Conservation (phyloP, 2,888 invertebrate genomes). For the Drosophila fulvimacula region DNA sequence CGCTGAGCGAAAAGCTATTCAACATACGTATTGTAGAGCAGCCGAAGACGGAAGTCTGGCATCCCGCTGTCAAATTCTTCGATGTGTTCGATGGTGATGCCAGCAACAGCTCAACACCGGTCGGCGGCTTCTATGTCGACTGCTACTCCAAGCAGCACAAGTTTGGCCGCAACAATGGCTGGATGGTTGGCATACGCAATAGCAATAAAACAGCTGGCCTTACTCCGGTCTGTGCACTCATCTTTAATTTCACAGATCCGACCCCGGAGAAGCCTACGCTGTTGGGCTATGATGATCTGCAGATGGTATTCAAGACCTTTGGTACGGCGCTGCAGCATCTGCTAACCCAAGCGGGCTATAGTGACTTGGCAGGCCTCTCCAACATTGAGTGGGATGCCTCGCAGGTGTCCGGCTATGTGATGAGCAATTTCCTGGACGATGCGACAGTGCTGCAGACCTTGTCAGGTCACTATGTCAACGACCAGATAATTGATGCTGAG, state of each 20-base stretch:
- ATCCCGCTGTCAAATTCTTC: conserved; percentile 93
- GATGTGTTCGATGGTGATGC: conserved; percentile 89
- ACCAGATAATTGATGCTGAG: conserved; percentile 89
- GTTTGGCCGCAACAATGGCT: conserved; percentile 89
- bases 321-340: conserved; percentile 95
- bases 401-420: conserved; percentile 92
- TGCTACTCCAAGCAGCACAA: conserved; percentile 89
- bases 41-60: conserved; percentile 90
- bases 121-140: conserved; percentile 95
- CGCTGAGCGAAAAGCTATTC: conserved; percentile 91
- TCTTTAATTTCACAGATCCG: conserved; percentile 91
- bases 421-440: conserved; percentile 92
- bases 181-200: conserved; percentile 92
- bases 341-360: conserved; percentile 92
- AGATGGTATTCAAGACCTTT: conserved; percentile 92
- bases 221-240: conserved; percentile 91
- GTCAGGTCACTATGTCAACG: conserved; percentile 91
- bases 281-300: conserved; percentile 91
- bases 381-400: conserved; percentile 98
- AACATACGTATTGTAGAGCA: conserved; percentile 90
- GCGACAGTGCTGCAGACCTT: conserved; percentile 87
- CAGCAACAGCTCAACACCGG: conserved; percentile 84
- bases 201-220: conserved; percentile 88
- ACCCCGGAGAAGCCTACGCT: conserved; percentile 88
- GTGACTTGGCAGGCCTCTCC: conserved; percentile 93